Percentiles rank a stretch among this genome's conserved stretches.
phyloP scores from a whole-genome alignment of 2,113 vertebrate genomes.

The Probosciger aterrimus region DNA sequence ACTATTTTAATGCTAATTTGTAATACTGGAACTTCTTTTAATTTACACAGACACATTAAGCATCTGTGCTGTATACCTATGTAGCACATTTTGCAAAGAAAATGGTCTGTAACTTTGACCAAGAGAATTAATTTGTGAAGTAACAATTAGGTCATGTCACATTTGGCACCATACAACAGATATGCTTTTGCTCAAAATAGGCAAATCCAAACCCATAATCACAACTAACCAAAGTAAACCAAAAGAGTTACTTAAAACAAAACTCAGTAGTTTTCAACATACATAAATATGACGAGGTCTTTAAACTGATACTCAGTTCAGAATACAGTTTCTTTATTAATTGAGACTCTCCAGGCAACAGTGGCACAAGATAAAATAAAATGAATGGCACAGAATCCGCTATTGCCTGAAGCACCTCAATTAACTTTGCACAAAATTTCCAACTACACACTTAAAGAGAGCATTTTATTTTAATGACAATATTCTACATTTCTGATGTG shows the following conservation, averaged over 20 bases:
- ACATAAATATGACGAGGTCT: neutral
- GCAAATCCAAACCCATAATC: neutral
- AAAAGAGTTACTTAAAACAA: neutral
- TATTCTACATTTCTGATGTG: conserved; percentile 38
- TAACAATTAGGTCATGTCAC: neutral
- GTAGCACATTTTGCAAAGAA: neutral
- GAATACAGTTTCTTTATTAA: conserved; percentile 60
- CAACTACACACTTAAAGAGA: conserved; percentile 54
- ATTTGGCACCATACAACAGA: neutral
- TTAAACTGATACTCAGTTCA: conserved; percentile 45
- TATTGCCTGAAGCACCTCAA: conserved; percentile 61
- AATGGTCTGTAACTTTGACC: neutral
- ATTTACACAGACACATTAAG: neutral
- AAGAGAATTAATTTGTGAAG: neutral
- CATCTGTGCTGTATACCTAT: neutral
- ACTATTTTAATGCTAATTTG: neutral
- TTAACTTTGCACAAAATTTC: conserved; percentile 66
- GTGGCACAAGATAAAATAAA: conserved; percentile 55
- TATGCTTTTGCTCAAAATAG: neutral
- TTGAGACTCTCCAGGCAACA: conserved; percentile 48
- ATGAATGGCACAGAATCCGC: conserved; percentile 42
- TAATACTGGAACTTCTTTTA: neutral
- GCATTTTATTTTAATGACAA: conserved; percentile 64
- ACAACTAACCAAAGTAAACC: neutral
- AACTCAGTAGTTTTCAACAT: neutral